Evolutionary conservation across 2,888 invertebrate genomes (phyloP).

Genomic region (Drosophila koepferae): DNA sequence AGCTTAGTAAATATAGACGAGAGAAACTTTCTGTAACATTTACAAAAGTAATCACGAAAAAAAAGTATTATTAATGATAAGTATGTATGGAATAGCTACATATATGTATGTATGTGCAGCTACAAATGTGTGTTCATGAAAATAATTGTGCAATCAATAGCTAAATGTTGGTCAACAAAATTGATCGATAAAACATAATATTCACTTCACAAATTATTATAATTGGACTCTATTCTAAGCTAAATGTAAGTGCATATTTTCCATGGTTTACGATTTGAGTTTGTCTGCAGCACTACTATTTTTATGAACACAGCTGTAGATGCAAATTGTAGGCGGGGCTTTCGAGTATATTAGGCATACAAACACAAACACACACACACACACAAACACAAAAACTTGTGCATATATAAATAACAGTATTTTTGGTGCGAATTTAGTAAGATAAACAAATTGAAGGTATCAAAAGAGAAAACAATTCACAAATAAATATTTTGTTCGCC

Average conservation of each 20-base stretch:
- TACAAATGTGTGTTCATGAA: neutral
- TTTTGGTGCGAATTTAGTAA: conserved; percentile 63
- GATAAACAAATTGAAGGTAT: conserved; percentile 10
- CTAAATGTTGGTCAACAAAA: neutral
- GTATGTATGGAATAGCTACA: conserved; percentile 26
- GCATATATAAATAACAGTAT: conserved; percentile 42
- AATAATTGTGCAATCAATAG: neutral
- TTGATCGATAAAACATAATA: neutral
- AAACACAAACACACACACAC: conserved; percentile 16
- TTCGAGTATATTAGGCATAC: conserved; percentile 11
- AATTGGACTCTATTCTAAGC: no score
- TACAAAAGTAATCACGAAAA: conserved; percentile 18
- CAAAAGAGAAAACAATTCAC: conserved; percentile 4
- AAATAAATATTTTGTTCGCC: conserved; percentile 21
- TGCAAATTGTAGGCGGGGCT: conserved; percentile 3
- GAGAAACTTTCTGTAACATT: conserved; percentile 32
- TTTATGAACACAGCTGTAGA: neutral
- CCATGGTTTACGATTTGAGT: neutral
- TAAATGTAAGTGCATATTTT: no score
- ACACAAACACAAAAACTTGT: neutral
- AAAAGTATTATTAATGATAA: conserved; percentile 52
- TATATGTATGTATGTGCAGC: conserved; percentile 5
- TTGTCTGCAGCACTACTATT: neutral
- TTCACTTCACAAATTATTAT: no score
- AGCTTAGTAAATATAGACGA: conserved; percentile 35